These are phyloP conservation scores for Eospalax fontanierii DNA, from an alignment of 2,797 vertebrate species.

Conservation along the genomic window DNA sequence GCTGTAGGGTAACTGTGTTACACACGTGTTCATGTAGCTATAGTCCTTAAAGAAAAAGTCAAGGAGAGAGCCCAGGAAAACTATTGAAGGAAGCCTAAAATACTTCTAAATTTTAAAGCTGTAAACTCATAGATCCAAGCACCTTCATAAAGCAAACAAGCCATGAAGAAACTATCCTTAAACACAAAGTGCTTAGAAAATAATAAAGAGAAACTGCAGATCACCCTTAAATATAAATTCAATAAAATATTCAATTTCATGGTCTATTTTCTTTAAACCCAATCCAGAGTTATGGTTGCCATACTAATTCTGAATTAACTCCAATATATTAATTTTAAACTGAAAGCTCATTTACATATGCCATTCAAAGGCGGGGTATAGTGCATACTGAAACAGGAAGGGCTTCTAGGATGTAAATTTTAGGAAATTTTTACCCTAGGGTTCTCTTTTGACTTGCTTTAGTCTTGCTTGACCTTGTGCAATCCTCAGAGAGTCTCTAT, in stretches of 20 bases:
- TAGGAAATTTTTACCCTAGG: not conserved
- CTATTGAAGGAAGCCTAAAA: not conserved
- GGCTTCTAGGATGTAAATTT: not conserved
- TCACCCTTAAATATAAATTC: not conserved
- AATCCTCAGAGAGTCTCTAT: not conserved
- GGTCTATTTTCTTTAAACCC: not conserved
- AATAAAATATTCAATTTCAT: not conserved
- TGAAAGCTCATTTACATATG: not conserved
- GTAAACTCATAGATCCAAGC: conserved; percentile 14
- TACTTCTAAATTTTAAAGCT: conserved; percentile 52
- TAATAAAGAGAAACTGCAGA: not conserved
- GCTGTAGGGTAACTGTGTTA: not conserved
- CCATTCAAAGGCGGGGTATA: not conserved
- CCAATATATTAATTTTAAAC: conserved; percentile 7
- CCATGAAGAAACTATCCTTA: conserved; percentile 11
- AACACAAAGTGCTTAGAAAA: conserved; percentile 29
- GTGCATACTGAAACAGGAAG: not conserved
- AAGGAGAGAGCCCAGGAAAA: not conserved
- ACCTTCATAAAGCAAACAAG: conserved; percentile 37
- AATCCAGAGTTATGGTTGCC: not conserved
- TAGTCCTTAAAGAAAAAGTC: not conserved
- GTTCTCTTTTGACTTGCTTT: not conserved
- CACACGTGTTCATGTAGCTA: not conserved
- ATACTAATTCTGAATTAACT: not conserved
- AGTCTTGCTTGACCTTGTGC: not conserved